Evolutionary conservation across 2,797 vertebrate genomes (phyloP).

Genomic region (Chelmon rostratus): DNA sequence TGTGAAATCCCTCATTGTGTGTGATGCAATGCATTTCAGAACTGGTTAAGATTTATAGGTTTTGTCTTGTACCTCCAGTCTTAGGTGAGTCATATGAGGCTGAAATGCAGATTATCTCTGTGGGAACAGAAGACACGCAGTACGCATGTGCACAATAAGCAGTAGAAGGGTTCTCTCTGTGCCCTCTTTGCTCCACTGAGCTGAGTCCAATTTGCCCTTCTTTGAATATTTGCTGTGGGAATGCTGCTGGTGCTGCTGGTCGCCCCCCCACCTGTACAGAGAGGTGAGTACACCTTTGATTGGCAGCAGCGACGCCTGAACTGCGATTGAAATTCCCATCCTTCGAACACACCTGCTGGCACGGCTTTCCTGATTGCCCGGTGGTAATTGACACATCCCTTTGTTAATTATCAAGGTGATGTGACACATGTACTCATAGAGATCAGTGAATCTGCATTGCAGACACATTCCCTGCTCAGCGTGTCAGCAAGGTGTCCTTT

Average conservation of each 20-base stretch:
- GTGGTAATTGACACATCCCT: constrained; percentile 80
- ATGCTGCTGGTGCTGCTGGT: constrained; percentile 40
- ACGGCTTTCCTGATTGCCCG: constrained; percentile 66
- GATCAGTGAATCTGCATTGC: constrained; percentile 81
- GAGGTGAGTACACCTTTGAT: constrained; percentile 63
- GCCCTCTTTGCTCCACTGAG: constrained; percentile 75
- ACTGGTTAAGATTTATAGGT: constrained; percentile 24
- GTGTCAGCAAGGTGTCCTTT: constrained; percentile 84
- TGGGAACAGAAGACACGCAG: constrained; percentile 38
- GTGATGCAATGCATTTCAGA: constrained; percentile 42
- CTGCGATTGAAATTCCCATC: constrained; percentile 54
- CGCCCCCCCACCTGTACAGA: constrained; percentile 32
- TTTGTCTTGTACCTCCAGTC: constrained; percentile 21
- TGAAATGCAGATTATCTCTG: constrained; percentile 58
- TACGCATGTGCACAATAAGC: constrained; percentile 60
- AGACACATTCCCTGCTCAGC: constrained; percentile 76
- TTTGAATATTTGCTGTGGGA: constrained; percentile 78
- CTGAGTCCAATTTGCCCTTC: constrained; percentile 76
- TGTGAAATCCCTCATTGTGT: constrained; percentile 34
- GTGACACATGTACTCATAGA: constrained; percentile 79
- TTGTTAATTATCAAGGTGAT: constrained; percentile 81
- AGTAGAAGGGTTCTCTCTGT: constrained; percentile 49
- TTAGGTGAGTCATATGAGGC: constrained; percentile 39
- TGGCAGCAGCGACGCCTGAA: constrained; percentile 50
- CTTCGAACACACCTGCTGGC: constrained; percentile 68